A percentile compares a stretch with the other conserved stretches of the same genome.
Conservation (phyloP, 2,888 invertebrate species). For the Lucinisca nassula region DNA sequence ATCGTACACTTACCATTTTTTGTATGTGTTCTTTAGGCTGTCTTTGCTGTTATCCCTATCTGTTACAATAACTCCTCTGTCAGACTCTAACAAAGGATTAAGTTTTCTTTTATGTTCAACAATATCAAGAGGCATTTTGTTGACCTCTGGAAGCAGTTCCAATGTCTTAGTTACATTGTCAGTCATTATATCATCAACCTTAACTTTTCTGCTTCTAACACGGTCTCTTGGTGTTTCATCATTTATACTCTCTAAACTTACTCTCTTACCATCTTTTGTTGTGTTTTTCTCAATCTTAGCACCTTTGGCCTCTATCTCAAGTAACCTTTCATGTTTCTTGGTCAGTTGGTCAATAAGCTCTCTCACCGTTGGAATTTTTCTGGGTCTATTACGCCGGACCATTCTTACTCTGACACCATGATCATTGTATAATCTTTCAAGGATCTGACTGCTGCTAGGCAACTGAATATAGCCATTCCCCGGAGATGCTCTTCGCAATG, state of each 20-base stretch:
- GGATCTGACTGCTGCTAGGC: slow-evolving; percentile 70
- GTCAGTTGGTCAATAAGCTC: slow-evolving; percentile 78
- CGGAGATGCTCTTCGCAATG: slow-evolving; percentile 41
- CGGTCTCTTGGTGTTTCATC: background rate
- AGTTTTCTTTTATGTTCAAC: background rate
- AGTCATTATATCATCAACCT: background rate
- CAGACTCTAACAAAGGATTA: background rate
- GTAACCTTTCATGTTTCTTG: slow-evolving; percentile 74
- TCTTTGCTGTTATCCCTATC: background rate
- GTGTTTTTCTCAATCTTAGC: slow-evolving; percentile 13
- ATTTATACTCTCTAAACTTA: background rate
- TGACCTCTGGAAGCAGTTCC: too few relatives aligned
- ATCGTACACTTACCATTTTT: background rate
- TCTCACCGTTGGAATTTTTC: slow-evolving; percentile 76
- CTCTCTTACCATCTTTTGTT: background rate
- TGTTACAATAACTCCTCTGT: background rate
- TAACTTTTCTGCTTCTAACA: background rate
- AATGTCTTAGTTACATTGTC: background rate
- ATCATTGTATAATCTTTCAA: slow-evolving; percentile 75
- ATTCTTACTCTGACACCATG: slow-evolving; percentile 75
- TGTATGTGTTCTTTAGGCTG: background rate
- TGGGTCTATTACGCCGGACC: slow-evolving; percentile 64
- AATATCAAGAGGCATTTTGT: too few relatives aligned
- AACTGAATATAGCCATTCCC: slow-evolving; percentile 66
- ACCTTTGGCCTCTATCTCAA: slow-evolving; percentile 65